phyloP scores from a whole-genome alignment of 2,113 vertebrate species.

The Entomyzon cyanotis region DNA sequence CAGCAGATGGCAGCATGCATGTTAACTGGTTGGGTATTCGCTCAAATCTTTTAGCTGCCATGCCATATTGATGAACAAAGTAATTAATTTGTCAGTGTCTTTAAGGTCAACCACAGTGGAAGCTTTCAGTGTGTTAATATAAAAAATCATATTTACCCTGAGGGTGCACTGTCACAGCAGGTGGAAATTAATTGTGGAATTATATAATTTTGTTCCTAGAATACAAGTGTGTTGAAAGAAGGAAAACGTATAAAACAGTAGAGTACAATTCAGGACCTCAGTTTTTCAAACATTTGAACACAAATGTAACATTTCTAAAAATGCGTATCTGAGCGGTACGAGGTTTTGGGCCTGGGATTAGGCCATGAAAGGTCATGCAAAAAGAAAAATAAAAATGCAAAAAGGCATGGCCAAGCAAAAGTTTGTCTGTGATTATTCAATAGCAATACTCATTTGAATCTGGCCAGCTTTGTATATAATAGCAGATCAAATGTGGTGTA shows the following conservation, averaged over 20 bases:
- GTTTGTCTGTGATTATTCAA: neutral
- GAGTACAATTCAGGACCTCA: neutral
- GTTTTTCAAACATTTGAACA: neutral
- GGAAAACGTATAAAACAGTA: neutral
- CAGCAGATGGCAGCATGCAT: slow-evolving; percentile 44
- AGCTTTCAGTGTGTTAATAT: neutral
- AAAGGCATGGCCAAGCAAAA: neutral
- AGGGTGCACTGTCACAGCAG: neutral
- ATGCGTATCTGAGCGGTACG: neutral
- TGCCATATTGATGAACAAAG: slow-evolving; percentile 5
- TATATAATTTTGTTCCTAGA: neutral
- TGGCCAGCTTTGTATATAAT: neutral
- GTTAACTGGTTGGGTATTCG: neutral
- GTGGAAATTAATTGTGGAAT: slow-evolving; percentile 14
- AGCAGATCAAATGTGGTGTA: neutral
- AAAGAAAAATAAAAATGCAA: neutral
- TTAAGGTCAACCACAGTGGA: slow-evolving; percentile 38
- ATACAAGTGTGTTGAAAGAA: neutral
- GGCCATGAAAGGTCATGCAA: neutral
- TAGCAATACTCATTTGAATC: neutral
- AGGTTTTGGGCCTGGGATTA: neutral
- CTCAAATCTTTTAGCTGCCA: neutral
- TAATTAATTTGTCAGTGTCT: slow-evolving; percentile 44
- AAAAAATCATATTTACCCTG: neutral
- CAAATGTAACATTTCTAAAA: neutral